Base-by-base conservation (phyloP, 2,113 vertebrate genomes). In the Bufo gargarizans region DNA sequence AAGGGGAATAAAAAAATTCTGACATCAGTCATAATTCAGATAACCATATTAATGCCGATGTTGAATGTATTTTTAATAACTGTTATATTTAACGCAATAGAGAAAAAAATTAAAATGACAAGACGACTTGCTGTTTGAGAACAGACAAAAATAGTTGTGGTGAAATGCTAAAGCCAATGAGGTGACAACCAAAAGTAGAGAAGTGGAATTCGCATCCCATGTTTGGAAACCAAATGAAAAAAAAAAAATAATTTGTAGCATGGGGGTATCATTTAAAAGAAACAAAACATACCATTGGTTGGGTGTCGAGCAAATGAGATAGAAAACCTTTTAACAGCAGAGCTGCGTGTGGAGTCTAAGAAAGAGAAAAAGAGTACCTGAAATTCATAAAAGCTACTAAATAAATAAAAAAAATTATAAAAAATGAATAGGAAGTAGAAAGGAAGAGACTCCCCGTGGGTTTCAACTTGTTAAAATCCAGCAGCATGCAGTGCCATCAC, bases 271-370 rank as follows among this genome's bases (percentile, higher is more conserved):
- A 92, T 93, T 95, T 95, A 92, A 96, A 95, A 96, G 93, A 94
- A 97, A 97, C 94, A 97, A 97, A 96, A 97, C 97, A 94, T 97
- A 97, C 97, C 97, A 97, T 97, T 97, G 96, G 96, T 97, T 96
- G 97, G 97, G 95, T 97, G 97, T 97, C 96, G 96, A 96, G 96
- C 97, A 97, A 97, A 97, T 97, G 97, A 97, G 96, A 97, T 96
- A 97, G 97, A 97, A 97, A 97, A 97, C 92, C 97, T 96, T 97
- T 97, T 97, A 95, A 97, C 97, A 96, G 96, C 96, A 97, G 96
- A 96, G 95, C 96, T 96, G 91, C 96, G 96, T 94, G 96, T 97
- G 95, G 96, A 94, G 96, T 97, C 97, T 97, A 94, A 97, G 97
- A 97, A 96, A 97, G 96, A 97, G 96, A 97, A 97, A 97, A 96